A percentile compares a stretch with the other conserved stretches of the same genome.
phyloP scores from a whole-genome alignment of 2,113 vertebrate species.

The Rattus rattus region DNA sequence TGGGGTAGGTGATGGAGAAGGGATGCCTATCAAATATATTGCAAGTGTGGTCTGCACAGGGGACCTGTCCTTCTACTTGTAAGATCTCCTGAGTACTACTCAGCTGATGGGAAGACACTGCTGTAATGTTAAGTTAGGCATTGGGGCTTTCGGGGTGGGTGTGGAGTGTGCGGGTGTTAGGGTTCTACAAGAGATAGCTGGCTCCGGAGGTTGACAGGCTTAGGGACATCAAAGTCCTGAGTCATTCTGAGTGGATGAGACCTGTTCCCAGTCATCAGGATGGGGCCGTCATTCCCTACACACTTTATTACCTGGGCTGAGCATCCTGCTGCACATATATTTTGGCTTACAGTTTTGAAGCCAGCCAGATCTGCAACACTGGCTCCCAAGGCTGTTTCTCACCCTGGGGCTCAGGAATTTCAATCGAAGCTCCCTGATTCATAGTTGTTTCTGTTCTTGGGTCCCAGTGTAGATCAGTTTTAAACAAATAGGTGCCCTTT shows the following conservation, averaged over 20 bases:
- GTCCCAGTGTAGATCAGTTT: not conserved
- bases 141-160: not conserved
- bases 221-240: not conserved
- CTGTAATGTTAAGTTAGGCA: not conserved
- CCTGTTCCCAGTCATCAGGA: not conserved
- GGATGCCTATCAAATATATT: not conserved
- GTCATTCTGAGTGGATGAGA: not conserved
- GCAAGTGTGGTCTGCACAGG: not conserved
- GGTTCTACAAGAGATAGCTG: not conserved
- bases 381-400: not conserved
- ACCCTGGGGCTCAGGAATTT: not conserved
- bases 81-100: not conserved
- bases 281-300: not conserved
- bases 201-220: not conserved
- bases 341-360: not conserved
- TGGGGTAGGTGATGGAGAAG: not conserved
- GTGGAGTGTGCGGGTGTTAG: not conserved
- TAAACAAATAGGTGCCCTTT: not conserved
- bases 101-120: not conserved
- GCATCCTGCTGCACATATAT: not conserved
- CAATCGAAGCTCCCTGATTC: not conserved
- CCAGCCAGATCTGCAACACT: not conserved
- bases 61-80: not conserved
- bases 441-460: not conserved
- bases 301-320: not conserved